Percentiles rank a stretch among this genome's conserved stretches.
Conservation (phyloP, 2,888 invertebrate genomes). For the Chrysopilus asiliformis region DNA sequence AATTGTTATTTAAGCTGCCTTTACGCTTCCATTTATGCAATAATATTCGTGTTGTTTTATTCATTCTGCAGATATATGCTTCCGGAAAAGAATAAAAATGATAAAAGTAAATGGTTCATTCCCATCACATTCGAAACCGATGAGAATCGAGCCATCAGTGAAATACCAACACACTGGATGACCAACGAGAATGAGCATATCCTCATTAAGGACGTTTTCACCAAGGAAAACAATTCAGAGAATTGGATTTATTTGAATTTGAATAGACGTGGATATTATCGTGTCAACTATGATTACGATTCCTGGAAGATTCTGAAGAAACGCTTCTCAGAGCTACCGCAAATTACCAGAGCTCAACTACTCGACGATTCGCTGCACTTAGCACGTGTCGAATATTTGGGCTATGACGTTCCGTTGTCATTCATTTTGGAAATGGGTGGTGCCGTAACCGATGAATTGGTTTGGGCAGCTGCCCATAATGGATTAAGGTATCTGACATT, state of each 20-base stretch:
- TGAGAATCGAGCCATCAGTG: constrained; percentile 24
- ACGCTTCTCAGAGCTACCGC: constrained; percentile 42
- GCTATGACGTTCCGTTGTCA: constrained; percentile 43
- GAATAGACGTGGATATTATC: constrained; percentile 45
- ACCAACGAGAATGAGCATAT: constrained; percentile 24
- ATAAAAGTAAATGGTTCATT: constrained; percentile 28
- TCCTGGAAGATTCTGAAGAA: constrained; percentile 46
- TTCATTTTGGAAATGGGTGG: constrained; percentile 39
- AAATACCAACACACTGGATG: constrained; percentile 32
- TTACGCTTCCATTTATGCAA: too few species aligned
- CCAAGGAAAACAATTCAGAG: constrained; percentile 19
- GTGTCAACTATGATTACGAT: constrained; percentile 49
- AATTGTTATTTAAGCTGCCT: too few species aligned
- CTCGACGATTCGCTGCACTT: constrained; percentile 53
- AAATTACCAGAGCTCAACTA: constrained; percentile 51
- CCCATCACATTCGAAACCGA: constrained; percentile 33
- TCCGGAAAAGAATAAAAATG: constrained; percentile 25
- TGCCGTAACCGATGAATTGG: constrained; percentile 41
- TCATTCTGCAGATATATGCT: constrained; percentile 21
- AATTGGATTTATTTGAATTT: constrained; percentile 35
- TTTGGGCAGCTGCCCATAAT: constrained; percentile 45
- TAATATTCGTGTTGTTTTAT: not conserved
- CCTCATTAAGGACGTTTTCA: constrained; percentile 26
- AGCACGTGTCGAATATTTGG: constrained; percentile 42
- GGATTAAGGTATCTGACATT: constrained; percentile 44